Base-by-base conservation (phyloP, 2,113 vertebrate species). In the Phaetusa simplex region DNA sequence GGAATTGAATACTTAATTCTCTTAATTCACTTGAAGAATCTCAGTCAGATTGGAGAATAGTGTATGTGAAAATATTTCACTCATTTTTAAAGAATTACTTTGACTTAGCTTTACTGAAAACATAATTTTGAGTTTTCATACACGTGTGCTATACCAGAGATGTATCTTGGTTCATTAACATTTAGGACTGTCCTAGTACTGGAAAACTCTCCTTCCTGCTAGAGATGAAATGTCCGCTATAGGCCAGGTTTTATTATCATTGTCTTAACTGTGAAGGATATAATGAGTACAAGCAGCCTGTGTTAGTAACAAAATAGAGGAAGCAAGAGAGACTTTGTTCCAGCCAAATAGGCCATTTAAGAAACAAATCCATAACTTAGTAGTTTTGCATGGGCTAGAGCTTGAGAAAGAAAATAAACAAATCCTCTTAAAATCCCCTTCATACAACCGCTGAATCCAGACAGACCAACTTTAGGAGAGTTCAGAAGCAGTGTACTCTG, bases 401-500 rank as follows among this genome's bases (percentile, higher is more conserved):
- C 92, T 94, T 95, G 86, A 94, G 85, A 93, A 91, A 90, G 36
- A 86, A 95, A 96, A 89, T 6, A 69, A 66, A 71, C 13, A 78
- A 91, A 90, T 91, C 79, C 82, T 82, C 86, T 88, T 90, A 26
- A 79, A 85, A 80, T 59, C 70, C 86, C 74, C 53, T 92, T 88
- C 74, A 49, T 49, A 53, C 29, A 72, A 92, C 79, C 5, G 22
- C 80, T 85, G 21, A 97, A 92, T 67, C 79, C 73, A 85, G 77
- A 71, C 72, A 85, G 78, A 87, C 76, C 52, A 62, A 86, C 64
- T 73, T 90, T 23, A 91, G 66, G 69, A 83, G 65, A 92, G 89
- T 86, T 94, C 93, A 89, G 93, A 93, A 98, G 78, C 96, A 77
- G 94, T 32, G 91, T 96, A 93, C 96, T 96, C 95, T 94, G 95